Conservation (phyloP, 2,113 vertebrate species). For the Pterocles orientalis region DNA sequence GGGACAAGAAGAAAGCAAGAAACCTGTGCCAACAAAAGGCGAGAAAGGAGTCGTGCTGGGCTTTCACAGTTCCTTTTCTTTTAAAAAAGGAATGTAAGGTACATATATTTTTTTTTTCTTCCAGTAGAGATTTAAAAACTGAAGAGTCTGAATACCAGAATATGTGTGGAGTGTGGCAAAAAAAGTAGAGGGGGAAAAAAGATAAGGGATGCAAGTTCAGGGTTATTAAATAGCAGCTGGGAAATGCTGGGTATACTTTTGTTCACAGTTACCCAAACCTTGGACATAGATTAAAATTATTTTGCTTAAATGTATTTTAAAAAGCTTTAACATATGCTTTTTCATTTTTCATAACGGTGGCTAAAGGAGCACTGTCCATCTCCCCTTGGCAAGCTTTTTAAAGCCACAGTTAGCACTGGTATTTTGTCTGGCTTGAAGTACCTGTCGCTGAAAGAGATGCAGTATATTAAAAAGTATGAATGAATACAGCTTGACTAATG, state of each 20-base stretch:
- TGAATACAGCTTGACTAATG: background rate
- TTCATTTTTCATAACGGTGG: background rate
- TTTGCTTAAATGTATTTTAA: background rate
- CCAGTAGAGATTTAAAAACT: background rate
- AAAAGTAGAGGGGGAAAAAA: fast-evolving
- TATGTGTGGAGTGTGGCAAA: background rate
- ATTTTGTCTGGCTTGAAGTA: background rate
- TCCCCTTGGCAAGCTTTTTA: background rate
- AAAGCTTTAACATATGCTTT: background rate
- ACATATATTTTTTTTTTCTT: background rate
- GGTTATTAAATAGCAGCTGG: background rate
- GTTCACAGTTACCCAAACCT: background rate
- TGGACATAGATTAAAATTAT: background rate
- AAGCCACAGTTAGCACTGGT: background rate
- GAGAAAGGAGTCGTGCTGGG: background rate
- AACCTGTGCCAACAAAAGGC: background rate
- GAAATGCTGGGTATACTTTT: background rate
- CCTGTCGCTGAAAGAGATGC: background rate
- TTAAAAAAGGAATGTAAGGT: background rate
- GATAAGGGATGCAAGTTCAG: background rate
- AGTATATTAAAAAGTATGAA: background rate
- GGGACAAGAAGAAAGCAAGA: background rate
- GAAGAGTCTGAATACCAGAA: background rate
- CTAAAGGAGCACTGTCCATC: background rate
- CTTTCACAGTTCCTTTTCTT: background rate